Percentiles rank a stretch among this genome's conserved stretches.
These are phyloP conservation scores for Steinernema khuongi DNA, from an alignment of 1,140 invertebrate genomes.

Conservation along the genomic window DNA sequence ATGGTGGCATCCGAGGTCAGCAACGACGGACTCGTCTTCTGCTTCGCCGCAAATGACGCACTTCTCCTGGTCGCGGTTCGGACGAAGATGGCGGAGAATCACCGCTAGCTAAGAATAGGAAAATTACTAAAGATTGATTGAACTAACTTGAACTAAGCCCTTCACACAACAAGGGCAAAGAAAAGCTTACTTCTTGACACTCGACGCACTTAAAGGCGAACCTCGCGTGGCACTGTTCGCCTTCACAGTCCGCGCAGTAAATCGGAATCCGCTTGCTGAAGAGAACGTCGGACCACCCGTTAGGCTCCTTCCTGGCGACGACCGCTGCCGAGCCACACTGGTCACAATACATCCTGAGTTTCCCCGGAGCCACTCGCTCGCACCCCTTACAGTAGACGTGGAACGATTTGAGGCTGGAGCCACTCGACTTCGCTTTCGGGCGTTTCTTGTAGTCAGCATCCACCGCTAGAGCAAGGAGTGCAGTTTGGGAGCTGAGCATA, in stretches of 20 bases:
- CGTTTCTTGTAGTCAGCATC: neutral
- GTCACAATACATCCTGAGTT: constrained; percentile 31
- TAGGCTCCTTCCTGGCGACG: constrained; percentile 26
- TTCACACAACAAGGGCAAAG: too few relatives aligned
- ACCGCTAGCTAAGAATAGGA: constrained; percentile 24
- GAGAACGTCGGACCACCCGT: constrained; percentile 27
- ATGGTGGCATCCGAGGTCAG: constrained; percentile 32
- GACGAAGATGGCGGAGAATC: constrained; percentile 21
- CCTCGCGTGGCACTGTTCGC: neutral
- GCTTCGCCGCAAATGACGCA: constrained; percentile 28
- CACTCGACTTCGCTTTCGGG: neutral
- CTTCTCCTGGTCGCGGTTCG: constrained; percentile 23
- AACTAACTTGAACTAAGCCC: too few relatives aligned
- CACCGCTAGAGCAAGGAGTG: neutral
- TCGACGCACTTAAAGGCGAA: constrained; percentile 34
- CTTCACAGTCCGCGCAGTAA: constrained; percentile 23
- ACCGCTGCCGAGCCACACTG: constrained; percentile 24
- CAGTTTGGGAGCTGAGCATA: neutral
- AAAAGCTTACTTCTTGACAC: constrained; percentile 22
- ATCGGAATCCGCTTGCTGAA: constrained; percentile 29
- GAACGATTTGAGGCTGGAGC: constrained; percentile 26
- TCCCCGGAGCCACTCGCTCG: constrained; percentile 22
- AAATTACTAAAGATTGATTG: neutral
- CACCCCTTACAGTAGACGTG: constrained; percentile 34
- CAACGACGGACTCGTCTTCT: constrained; percentile 15